A percentile compares a stretch with the other conserved stretches of the same genome.
These are phyloP conservation scores for Papilio helenus DNA, from an alignment of 1,140 invertebrate genomes.

Conservation along the genomic window DNA sequence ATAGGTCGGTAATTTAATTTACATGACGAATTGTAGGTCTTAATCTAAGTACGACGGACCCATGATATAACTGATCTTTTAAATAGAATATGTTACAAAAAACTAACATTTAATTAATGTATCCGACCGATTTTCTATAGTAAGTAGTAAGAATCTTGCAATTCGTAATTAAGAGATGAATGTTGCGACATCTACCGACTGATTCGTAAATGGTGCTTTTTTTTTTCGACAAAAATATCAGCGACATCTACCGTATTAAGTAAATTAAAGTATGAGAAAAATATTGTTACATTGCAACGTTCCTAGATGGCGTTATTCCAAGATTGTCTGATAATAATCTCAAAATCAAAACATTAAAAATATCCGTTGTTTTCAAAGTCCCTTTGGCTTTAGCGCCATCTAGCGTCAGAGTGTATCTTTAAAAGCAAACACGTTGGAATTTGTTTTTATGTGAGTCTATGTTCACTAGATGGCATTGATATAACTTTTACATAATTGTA, in stretches of 20 bases:
- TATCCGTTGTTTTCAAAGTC: background rate
- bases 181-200: background rate
- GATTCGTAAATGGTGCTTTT: background rate
- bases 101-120: background rate
- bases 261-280: background rate
- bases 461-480: background rate
- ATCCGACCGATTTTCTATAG: background rate
- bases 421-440: background rate
- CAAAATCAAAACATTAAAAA: background rate
- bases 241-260: background rate
- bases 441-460: background rate
- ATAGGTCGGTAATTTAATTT: constrained; percentile 75
- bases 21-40: background rate
- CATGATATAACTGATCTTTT: too few species aligned
- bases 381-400: background rate
- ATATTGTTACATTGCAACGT: background rate
- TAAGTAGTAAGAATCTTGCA: too few species aligned
- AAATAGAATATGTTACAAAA: too few species aligned
- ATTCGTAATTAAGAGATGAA: too few species aligned
- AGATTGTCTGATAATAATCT: background rate
- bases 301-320: background rate
- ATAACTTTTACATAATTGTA: background rate
- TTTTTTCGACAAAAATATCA: background rate
- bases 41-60: background rate
- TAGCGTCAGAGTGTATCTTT: background rate